Evolutionary conservation across 2,797 vertebrate species (phyloP).

Genomic region (Peromyscus aztecus): DNA sequence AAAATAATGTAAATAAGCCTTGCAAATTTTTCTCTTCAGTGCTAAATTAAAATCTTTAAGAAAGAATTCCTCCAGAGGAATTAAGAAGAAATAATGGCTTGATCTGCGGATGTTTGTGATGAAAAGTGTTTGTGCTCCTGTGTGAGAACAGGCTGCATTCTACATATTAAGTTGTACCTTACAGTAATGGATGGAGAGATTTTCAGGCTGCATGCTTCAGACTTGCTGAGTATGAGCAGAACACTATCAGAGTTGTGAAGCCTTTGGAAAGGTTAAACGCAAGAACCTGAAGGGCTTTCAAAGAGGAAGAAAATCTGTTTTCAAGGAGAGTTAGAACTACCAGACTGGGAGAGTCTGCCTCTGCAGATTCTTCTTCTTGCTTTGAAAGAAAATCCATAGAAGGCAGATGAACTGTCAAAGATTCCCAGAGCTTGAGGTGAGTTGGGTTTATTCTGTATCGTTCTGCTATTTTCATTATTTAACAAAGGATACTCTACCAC

Average conservation of each 20-base stretch:
- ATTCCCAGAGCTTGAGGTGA: conserved; percentile 62
- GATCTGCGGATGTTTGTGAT: neutral
- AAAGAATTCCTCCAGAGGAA: neutral
- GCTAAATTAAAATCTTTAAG: conserved; percentile 34
- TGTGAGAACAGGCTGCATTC: neutral
- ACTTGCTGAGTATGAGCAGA: conserved; percentile 16
- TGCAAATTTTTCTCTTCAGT: neutral
- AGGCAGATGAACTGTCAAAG: conserved; percentile 47
- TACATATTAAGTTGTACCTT: neutral
- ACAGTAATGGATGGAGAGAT: neutral
- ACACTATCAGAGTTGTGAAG: neutral
- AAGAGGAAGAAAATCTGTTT: conserved; percentile 64
- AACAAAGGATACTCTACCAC: conserved; percentile 58
- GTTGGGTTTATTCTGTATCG: conserved; percentile 68
- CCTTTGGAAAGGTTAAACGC: conserved; percentile 73
- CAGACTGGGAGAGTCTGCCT: neutral
- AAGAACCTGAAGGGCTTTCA: conserved; percentile 42
- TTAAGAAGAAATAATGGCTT: conserved; percentile 8
- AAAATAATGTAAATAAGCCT: neutral
- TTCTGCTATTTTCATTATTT: conserved; percentile 65
- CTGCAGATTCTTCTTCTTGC: conserved; percentile 61
- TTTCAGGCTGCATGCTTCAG: neutral
- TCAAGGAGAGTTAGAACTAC: conserved; percentile 48
- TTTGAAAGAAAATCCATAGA: conserved; percentile 77
- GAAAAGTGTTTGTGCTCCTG: neutral